Evolutionary conservation across 2,888 invertebrate genomes (phyloP), one percentile per base, ranked within the genome.

Genomic region (Tenthredo scrophulariae): DNA sequence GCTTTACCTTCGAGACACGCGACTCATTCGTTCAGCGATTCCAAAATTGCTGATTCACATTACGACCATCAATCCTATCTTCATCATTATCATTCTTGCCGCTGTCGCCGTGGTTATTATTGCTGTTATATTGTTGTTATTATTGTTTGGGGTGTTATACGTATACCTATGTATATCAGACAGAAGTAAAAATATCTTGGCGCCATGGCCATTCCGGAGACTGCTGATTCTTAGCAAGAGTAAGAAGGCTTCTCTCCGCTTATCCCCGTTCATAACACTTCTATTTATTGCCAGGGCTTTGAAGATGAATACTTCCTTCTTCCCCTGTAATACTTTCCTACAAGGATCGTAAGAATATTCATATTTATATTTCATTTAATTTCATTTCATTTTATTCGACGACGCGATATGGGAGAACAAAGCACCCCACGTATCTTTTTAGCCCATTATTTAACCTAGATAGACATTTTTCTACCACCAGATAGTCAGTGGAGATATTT

Each of bases 21-120:
- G 62, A 80, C 58, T 80, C 62, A 13, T 13, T 15, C 22, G 10
- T 26, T 15, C 22, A 37, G 13, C 26, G 15, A 58, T 62, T 80
- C 22, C 5, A 10, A 80, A 80, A 80, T 62, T 62, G 80, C 80
- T 80, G 80, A 80, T 80, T 80, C 80, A 80, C 80, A 80, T 80
- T 62, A 26, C 22, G 3, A 62, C 40, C 50, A 80, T 80, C 22
- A 80, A 80, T 80, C 62, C 80, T 15, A 62, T 80, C 62, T 58
- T 54, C 15, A n/a, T 80, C 40, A 62, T 80, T 62, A 80, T 43
- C 43, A 33, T 62, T 40, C 22, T 9, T n/a, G 62, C 62, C 15
- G 10, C 40, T 62, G 80, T 62, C 40, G 80, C 54, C 77, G 22
- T 13, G 40, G 40, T 22, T 54, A 33, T 54, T 29, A 77, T 54